phyloP scores from a whole-genome alignment of 2,113 vertebrate species.

The Rhynchopsitta pachyrhyncha region DNA sequence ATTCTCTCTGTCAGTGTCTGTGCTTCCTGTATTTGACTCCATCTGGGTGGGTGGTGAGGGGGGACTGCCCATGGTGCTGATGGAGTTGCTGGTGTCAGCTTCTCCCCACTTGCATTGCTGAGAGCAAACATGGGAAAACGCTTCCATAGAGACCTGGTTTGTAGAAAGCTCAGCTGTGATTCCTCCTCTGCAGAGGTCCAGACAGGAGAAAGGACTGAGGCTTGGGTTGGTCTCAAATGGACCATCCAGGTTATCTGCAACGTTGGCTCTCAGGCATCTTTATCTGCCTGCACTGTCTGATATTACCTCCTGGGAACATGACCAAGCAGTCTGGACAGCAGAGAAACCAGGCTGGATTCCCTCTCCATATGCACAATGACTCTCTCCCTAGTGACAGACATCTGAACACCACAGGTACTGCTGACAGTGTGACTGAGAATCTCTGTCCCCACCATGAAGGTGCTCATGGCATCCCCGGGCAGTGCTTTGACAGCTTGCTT shows the following conservation, averaged over 20 bases:
- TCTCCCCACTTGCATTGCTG: neutral
- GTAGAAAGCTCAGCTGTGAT: neutral
- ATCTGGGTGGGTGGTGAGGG: neutral
- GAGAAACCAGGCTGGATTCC: neutral
- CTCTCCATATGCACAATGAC: neutral
- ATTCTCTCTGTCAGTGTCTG: neutral
- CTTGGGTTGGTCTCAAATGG: neutral
- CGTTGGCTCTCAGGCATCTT: neutral
- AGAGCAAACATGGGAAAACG: neutral
- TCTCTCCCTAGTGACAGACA: rapidly evolving
- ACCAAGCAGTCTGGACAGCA: neutral
- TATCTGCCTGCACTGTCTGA: neutral
- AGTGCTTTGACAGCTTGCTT: neutral
- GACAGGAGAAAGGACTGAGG: neutral
- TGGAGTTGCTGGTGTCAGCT: neutral
- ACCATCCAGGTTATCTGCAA: neutral
- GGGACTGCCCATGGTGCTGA: neutral
- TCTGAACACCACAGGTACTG: neutral
- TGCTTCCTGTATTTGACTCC: neutral
- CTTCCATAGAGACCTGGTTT: neutral
- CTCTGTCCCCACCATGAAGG: neutral
- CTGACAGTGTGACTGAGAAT: neutral
- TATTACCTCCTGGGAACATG: neutral
- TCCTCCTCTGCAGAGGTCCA: neutral
- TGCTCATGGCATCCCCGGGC: neutral